Percentiles rank a stretch among this genome's conserved stretches.
Conservation (phyloP, 2,113 vertebrate genomes). For the Trogon melanurus region DNA sequence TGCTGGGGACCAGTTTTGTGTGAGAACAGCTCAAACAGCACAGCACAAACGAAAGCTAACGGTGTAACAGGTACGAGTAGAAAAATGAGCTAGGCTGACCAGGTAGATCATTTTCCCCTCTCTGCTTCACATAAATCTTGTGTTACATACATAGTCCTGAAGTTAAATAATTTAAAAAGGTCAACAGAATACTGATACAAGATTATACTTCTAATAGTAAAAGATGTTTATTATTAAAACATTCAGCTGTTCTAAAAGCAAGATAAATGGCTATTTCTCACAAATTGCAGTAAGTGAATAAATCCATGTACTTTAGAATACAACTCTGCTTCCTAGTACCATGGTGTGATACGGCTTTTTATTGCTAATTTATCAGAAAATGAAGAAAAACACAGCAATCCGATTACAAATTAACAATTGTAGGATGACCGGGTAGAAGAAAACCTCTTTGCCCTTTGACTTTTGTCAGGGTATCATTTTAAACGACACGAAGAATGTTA, state of each 20-base stretch:
- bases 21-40: background rate
- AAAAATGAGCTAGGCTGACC: background rate
- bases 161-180: conserved; percentile 12
- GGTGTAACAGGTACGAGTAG: background rate
- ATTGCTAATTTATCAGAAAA: background rate
- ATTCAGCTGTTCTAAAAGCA: background rate
- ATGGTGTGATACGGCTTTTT: background rate
- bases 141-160: background rate
- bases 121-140: background rate
- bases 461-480: background rate
- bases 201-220: background rate
- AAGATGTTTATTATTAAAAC: conserved; percentile 28
- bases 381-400: background rate
- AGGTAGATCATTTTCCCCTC: background rate
- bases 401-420: background rate
- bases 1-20: background rate
- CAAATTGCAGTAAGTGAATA: background rate
- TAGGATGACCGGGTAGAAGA: background rate
- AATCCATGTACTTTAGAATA: background rate
- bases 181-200: background rate
- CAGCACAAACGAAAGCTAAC: background rate
- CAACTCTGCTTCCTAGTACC: background rate
- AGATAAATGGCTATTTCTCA: background rate
- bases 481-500: background rate
- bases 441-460: background rate